Evolutionary conservation across 2,888 invertebrate species (phyloP), one percentile per base, ranked within the genome.

Genomic region (Malthinus seriepunctatus): DNA sequence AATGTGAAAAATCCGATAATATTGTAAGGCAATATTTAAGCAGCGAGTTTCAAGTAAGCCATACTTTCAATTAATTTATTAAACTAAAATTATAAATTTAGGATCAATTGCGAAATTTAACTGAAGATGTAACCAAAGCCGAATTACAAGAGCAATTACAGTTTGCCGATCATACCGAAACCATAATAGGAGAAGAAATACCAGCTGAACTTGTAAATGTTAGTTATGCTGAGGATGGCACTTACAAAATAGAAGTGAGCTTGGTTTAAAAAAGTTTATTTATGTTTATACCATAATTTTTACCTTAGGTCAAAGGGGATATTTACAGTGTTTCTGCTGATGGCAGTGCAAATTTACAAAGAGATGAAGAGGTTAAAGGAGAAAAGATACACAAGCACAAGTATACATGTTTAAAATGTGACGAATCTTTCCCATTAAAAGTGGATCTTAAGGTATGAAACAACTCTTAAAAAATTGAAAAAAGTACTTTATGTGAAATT

Each of bases 1-100:
- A 78, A 65, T 81, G 81, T 63, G 80, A 80, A 71, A 79, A 78
- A 66, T 80, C 81, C 0, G 80, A 81, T 63, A 69, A 68, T 45
- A 79, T 77, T 44, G 69, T 81, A 35, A 71, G 76, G 35, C 73
- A 76, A 54, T 80, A 78, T 61, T 62, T 78, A 11, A 76, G 74
- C 45, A 69, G 74, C 11, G 79, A 79, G 66, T 80, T 79, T 71
- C 80, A 80, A 72, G 79, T 80, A 73, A 60, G 31, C 5, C 23
- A 5, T 23, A 23, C 5, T 23, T 23, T 23, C 23, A 23, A 23
- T 8, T 3, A 4, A 8, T 3, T 8, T 8, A 11, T 3, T 8
- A 39, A 39, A 10, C 23, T 33, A 44, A 57, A 42, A 33, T 3
- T 49, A 32, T 62, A 42, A 56, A 65, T 65, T 46, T 61, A 76